Percentiles rank a stretch among this genome's conserved stretches.
Evolutionary conservation across 1,140 invertebrate species (phyloP).

Genomic region (Patella vulgata): DNA sequence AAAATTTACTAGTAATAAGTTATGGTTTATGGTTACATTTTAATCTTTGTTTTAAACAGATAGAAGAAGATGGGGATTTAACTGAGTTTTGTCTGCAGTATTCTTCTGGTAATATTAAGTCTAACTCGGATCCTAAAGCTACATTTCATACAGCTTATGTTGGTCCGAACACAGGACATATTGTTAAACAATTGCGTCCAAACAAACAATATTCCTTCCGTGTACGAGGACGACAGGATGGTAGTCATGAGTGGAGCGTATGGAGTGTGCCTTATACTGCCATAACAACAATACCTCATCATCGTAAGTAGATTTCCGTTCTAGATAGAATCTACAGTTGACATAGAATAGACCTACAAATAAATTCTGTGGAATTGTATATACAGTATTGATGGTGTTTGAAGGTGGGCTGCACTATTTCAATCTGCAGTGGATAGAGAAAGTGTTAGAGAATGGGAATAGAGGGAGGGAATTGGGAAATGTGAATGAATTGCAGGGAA

Average conservation of each 20-base stretch:
- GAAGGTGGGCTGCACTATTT: too few species aligned
- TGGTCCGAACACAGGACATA: constrained; percentile 43
- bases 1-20: too few species aligned
- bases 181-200: constrained; percentile 52
- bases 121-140: constrained; percentile 32
- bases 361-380: too few species aligned
- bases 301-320: constrained; percentile 57
- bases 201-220: constrained; percentile 55
- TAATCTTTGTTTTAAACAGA: too few species aligned
- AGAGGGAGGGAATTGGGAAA: too few species aligned
- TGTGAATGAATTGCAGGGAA: too few species aligned
- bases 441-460: too few species aligned
- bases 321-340: too few species aligned
- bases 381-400: too few species aligned
- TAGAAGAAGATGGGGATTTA: constrained; percentile 55
- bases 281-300: constrained; percentile 51
- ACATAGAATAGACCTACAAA: too few species aligned
- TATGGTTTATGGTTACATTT: too few species aligned
- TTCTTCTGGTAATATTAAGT: constrained; percentile 43
- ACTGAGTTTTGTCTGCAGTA: constrained; percentile 57
- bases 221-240: constrained; percentile 48
- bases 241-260: constrained; percentile 46
- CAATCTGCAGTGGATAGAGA: too few species aligned
- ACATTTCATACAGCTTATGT: constrained; percentile 55
- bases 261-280: constrained; percentile 55